Evolutionary conservation across 1,140 invertebrate species (phyloP).

Genomic region (Lysiphlebus fabarum): DNA sequence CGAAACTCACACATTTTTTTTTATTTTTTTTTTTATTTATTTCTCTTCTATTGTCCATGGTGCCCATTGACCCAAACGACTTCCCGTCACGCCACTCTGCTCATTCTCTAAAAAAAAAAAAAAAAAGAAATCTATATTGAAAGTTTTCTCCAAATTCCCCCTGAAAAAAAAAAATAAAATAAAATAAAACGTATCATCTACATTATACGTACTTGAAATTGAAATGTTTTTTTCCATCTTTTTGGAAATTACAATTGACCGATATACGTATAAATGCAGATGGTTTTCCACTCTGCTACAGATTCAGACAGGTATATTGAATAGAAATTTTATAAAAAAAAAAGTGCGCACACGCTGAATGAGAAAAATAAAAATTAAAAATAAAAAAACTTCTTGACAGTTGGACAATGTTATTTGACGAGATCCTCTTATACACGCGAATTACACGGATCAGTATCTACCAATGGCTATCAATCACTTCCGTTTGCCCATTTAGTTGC

Average conservation of each 20-base stretch:
- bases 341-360: too few relatives aligned
- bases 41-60: slow-evolving; percentile 10
- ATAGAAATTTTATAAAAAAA: too few relatives aligned
- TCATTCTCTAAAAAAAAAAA: slow-evolving; percentile 6
- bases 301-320: not conserved
- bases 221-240: slow-evolving; percentile 3
- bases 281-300: too few relatives aligned
- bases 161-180: not conserved
- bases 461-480: slow-evolving; percentile 41
- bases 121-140: slow-evolving; percentile 8
- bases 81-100: slow-evolving; percentile 40
- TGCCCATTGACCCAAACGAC: slow-evolving; percentile 32
- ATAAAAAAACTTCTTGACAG: slow-evolving; percentile 34
- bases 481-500: slow-evolving; percentile 1
- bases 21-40: not conserved
- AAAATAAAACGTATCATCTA: not conserved
- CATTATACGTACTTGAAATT: slow-evolving; percentile 9
- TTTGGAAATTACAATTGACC: too few relatives aligned
- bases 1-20: slow-evolving; percentile 22
- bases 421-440: slow-evolving; percentile 39
- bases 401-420: slow-evolving; percentile 31
- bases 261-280: not conserved
- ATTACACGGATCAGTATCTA: slow-evolving; percentile 42
- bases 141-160: not conserved
- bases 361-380: slow-evolving; percentile 23